These are phyloP conservation scores for Ectobius pallidus DNA, from an alignment of 2,888 invertebrate genomes.

Conservation along the genomic window DNA sequence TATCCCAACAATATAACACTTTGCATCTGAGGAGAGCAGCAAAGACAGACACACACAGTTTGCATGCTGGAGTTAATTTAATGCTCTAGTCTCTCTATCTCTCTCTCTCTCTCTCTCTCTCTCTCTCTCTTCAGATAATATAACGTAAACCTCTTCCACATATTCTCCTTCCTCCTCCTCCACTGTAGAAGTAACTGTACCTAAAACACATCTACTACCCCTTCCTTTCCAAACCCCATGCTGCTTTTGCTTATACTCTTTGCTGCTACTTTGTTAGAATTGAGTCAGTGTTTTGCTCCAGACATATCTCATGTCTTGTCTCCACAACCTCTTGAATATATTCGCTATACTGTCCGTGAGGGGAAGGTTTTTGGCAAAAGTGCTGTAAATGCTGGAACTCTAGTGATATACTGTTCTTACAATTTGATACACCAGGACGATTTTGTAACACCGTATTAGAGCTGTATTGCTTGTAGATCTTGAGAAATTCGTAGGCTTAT, in stretches of 20 bases:
- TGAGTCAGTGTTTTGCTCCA: slow-evolving; percentile 27
- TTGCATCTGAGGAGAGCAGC: neutral
- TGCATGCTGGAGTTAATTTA: slow-evolving; percentile 26
- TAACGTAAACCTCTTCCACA: slow-evolving; percentile 12
- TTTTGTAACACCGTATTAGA: too few relatives aligned
- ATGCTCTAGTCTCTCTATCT: slow-evolving; percentile 18
- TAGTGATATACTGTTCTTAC: too few relatives aligned
- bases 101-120: neutral
- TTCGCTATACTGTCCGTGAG: neutral
- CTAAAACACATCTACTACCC: neutral
- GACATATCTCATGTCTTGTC: slow-evolving; percentile 27
- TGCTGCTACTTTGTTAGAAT: slow-evolving; percentile 26
- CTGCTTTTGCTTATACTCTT: slow-evolving; percentile 19
- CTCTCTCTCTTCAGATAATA: neutral
- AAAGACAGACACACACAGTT: slow-evolving; percentile 20
- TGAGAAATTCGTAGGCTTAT: too few relatives aligned
- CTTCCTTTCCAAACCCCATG: slow-evolving; percentile 1
- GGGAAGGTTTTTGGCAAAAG: slow-evolving; percentile 20
- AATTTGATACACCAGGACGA: too few relatives aligned
- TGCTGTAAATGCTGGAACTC: too few relatives aligned
- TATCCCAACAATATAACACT: slow-evolving; percentile 20
- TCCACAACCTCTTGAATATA: slow-evolving; percentile 14
- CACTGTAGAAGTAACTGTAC: neutral
- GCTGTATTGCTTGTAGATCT: too few relatives aligned
- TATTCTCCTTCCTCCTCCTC: neutral